Evolutionary conservation across 2,888 invertebrate species (phyloP).

Genomic region (Melangyna quadrimaculata): DNA sequence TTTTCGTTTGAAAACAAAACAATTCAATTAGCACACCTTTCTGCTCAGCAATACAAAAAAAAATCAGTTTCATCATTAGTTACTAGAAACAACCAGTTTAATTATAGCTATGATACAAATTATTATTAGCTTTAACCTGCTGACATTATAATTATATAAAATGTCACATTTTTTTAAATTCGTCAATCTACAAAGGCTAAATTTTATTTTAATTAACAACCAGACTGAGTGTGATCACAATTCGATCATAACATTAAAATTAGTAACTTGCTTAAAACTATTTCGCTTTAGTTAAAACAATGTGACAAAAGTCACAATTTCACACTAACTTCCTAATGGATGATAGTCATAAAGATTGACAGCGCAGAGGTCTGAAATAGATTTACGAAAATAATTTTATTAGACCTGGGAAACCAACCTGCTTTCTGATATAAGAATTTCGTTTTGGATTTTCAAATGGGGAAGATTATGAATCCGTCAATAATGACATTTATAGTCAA

Average conservation of each 20-base stretch:
- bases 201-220: conserved; percentile 28
- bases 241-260: conserved; percentile 62
- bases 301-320: conserved; percentile 45
- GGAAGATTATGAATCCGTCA: too few species aligned
- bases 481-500: too few species aligned
- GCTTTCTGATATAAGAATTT: conserved; percentile 41
- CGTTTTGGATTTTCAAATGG: neutral
- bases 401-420: conserved; percentile 60
- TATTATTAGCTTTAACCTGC: neutral
- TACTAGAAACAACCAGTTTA: conserved; percentile 11
- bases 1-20: neutral
- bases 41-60: conserved; percentile 2
- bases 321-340: conserved; percentile 49
- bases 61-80: conserved; percentile 34
- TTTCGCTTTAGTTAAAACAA: conserved; percentile 50
- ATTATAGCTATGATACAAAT: neutral
- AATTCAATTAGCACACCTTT: neutral
- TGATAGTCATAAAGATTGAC: conserved; percentile 35
- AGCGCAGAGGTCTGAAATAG: conserved; percentile 47
- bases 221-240: conserved; percentile 34
- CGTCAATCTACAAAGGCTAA: neutral
- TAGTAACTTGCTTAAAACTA: conserved; percentile 47
- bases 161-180: neutral
- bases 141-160: neutral
- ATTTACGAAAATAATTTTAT: conserved; percentile 51